Base-by-base conservation (phyloP, 2,797 vertebrate genomes). In the Aplochiton taeniatus region DNA sequence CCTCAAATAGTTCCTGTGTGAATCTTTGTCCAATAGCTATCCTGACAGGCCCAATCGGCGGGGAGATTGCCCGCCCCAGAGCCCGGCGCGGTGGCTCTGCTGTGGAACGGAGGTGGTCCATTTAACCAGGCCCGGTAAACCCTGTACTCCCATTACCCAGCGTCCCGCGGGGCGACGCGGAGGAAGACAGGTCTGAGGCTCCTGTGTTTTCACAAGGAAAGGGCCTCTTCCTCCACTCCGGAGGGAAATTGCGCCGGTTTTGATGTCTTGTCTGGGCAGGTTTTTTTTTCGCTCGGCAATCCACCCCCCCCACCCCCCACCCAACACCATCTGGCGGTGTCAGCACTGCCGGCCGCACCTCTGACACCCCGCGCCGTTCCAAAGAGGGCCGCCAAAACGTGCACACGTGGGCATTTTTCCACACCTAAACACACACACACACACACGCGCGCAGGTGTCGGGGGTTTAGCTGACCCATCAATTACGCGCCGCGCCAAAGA, bases 391-490 rank as follows among this genome's bases (percentile, higher is more conserved):
- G 45, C 65, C 72, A 84, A 85, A 79, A 68, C 69, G 78, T 79
- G 73, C 75, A 68, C 61, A 56, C 52, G 11, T 19, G 71, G 73
- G n/a, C n/a, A n/a, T n/a, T n/a, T n/a, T n/a, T n/a, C n/a, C n/a
- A n/a, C n/a, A n/a, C n/a, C n/a, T n/a, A n/a, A n/a, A n/a, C n/a
- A n/a, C n/a, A n/a, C n/a, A n/a, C n/a, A n/a, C n/a, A n/a, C n/a
- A n/a, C n/a, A n/a, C n/a, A n/a, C n/a, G 31, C 2, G 31, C 31
- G 31, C 31, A 2, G 31, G 31, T 31, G 76, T 79, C 74, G 78
- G 68, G 77, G 63, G 83, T 83, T 52, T 81, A 78, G 85, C 85
- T 88, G 85, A 88, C 84, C 86, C 82, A 80, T 88, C 83, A 88
- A 88, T 90, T 87, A 84, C 76, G 71, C 82, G 76, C 78, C 74